Conservation (phyloP, 2,113 vertebrate genomes). For the Plestiodon gilberti region DNA sequence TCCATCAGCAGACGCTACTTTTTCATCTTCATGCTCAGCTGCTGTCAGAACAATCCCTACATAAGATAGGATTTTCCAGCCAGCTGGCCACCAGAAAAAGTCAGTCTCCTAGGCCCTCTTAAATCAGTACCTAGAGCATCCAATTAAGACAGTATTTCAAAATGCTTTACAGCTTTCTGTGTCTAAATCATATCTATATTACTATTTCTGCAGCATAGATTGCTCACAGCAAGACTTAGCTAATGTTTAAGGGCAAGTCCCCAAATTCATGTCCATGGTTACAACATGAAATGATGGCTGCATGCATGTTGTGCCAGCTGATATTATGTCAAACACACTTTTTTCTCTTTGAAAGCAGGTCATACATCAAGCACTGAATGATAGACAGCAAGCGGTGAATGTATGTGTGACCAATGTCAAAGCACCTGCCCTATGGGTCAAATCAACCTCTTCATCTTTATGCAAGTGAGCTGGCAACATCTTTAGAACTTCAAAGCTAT, state of each 20-base stretch:
- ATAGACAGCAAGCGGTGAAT: no score
- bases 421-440: no score
- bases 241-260: not conserved
- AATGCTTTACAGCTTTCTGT: conserved; percentile 14
- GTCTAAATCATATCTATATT: not conserved
- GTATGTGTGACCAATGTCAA: no score
- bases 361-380: no score
- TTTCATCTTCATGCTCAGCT: conserved; percentile 50
- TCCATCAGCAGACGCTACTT: conserved; percentile 31
- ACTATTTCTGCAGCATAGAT: conserved; percentile 8
- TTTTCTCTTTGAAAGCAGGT: not conserved
- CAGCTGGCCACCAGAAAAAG: conserved; percentile 30
- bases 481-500: no score
- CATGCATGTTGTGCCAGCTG: not conserved
- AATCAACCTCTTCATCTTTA: no score
- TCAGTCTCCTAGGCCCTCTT: conserved; percentile 29
- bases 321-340: not conserved
- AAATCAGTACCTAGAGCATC: conserved; percentile 37
- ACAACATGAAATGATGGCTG: not conserved
- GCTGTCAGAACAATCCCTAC: conserved; percentile 54
- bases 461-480: no score
- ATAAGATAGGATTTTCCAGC: conserved; percentile 53
- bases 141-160: conserved; percentile 28
- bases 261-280: not conserved
- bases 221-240: not conserved